Base-by-base conservation (phyloP, 2,888 invertebrate species). In the Synanthedon myopaeformis region DNA sequence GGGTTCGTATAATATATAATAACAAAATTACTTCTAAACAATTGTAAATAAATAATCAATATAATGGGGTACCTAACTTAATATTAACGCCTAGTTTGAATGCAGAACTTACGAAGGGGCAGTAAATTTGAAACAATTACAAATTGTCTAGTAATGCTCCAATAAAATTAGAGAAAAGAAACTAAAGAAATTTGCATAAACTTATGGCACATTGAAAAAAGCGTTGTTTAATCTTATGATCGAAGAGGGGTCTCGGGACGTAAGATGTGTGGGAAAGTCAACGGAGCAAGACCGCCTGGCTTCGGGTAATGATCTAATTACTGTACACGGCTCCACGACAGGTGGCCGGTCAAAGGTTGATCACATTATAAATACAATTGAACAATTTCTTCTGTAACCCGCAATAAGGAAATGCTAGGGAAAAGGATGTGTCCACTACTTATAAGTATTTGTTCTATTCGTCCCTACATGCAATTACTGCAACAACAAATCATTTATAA, bases 221-320 rank as follows among this genome's bases (percentile, higher is more conserved):
- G 58, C 61, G 58, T 56, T 55, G 53, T 60, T 63, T 65, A 64
- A 67, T 65, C 66, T 64, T 56, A 61, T 63, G 60, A 65, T 66
- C 61, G 60, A 55, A 54, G 54, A 54, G 55, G 23, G 54, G 52
- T 56, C 56, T 53, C 51, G 54, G 56, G 59, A 35, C 35, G 52
- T 53, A 57, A 66, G 61, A 61, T 61, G 65, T 70, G 70, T 73
- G 73, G 72, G 72, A 74, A 78, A 70, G 54, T 52, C 72, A 67
- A 58, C 73, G 61, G 57, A 70, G 73, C 81, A 69, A 69, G 72
- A 79, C 84, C 67, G 63, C 61, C 63, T 61, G 65, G 72, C 60
- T 13, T 66, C 63, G 76, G 63, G 63, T 66, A 65, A 68, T 72
- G 73, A 76, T 82, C 76, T 84, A 82, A 84, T 85, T 82, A 79